Percentiles rank a stretch among this genome's conserved stretches.
Conservation (phyloP, 2,113 vertebrate species). For the Phrynosoma blainvillii region DNA sequence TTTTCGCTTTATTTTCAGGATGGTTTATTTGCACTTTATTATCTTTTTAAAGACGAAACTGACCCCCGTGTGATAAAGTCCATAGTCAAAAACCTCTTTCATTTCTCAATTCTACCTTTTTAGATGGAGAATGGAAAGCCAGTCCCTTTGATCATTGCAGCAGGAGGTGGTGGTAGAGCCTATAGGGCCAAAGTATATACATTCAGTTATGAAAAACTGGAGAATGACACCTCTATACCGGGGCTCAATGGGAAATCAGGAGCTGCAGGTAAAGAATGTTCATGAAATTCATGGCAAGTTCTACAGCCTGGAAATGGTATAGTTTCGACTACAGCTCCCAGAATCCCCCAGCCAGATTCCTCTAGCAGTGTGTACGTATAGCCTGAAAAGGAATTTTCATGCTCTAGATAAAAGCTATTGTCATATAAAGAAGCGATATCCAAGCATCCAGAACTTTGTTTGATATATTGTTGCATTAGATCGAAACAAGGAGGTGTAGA, state of each 20-base stretch:
- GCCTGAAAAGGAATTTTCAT: too few relatives aligned
- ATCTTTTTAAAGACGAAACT: too few relatives aligned
- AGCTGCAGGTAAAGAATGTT: constrained; percentile 83
- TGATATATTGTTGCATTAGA: background rate
- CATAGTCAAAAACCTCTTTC: constrained; percentile 34
- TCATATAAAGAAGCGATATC: background rate
- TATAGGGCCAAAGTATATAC: constrained; percentile 84
- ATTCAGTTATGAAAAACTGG: constrained; percentile 85
- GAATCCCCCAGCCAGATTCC: background rate
- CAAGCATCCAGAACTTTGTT: background rate
- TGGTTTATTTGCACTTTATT: too few relatives aligned
- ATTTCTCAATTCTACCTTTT: constrained; percentile 53
- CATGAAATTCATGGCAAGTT: constrained; percentile 34
- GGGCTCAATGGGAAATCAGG: constrained; percentile 92
- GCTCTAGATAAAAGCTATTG: too few relatives aligned
- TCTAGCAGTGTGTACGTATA: background rate
- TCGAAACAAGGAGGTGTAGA: background rate
- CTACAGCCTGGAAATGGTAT: background rate
- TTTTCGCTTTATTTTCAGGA: too few relatives aligned
- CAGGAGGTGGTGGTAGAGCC: constrained; percentile 93
- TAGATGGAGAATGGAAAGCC: constrained; percentile 88
- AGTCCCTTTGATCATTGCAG: constrained; percentile 90
- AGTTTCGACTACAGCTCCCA: background rate
- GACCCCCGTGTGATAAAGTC: too few relatives aligned
- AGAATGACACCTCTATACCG: constrained; percentile 83